A percentile compares a stretch with the other conserved stretches of the same genome.
Conservation (phyloP, 1,140 invertebrate genomes). For the Pissodes strobi region DNA sequence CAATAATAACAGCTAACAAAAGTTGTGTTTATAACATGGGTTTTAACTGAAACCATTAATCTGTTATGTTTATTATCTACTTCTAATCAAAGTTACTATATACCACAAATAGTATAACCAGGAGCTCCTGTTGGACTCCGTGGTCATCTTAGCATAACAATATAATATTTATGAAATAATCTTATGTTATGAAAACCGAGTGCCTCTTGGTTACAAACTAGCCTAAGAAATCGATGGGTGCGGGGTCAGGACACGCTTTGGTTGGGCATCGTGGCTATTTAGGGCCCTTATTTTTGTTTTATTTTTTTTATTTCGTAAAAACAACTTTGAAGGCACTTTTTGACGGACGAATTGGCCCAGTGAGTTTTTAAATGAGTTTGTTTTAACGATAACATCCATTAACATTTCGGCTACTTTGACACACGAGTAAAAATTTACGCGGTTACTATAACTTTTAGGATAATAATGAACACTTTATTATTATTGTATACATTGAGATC, state of each 20-base stretch:
- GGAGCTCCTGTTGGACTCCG: constrained; percentile 38
- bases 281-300: constrained; percentile 71
- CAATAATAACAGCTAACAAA: constrained; percentile 54
- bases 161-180: constrained; percentile 59
- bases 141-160: constrained; percentile 56
- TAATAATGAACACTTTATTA: too few species aligned
- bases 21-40: constrained; percentile 53
- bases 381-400: constrained; percentile 48
- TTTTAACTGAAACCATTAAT: constrained; percentile 55
- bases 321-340: constrained; percentile 84
- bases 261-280: constrained; percentile 75
- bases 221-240: constrained; percentile 54
- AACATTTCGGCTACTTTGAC: background rate
- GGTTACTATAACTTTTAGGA: too few species aligned
- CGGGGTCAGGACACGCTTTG: constrained; percentile 64
- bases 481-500: too few species aligned
- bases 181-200: constrained; percentile 54
- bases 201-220: constrained; percentile 50
- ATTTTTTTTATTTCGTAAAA: constrained; percentile 77
- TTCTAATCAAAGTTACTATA: constrained; percentile 58
- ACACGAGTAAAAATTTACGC: too few species aligned
- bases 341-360: constrained; percentile 86
- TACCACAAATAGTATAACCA: constrained; percentile 57
- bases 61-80: constrained; percentile 56
- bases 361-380: constrained; percentile 63